Conservation (phyloP, 2,888 invertebrate genomes). For the Apamea anceps region DNA sequence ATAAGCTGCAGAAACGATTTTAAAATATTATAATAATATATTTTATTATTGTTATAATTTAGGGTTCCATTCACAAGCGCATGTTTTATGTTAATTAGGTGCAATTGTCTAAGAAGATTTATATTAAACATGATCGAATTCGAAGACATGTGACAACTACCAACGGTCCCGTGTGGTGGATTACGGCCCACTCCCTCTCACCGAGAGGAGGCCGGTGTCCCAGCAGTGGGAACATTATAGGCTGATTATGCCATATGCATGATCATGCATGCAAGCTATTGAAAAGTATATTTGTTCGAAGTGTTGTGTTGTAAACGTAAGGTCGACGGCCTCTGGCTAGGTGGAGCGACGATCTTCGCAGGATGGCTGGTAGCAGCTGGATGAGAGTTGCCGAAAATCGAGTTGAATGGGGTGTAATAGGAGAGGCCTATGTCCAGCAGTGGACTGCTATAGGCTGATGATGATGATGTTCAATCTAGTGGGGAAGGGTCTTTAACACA, state of each 20-base stretch:
- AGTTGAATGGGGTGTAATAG: too few relatives aligned
- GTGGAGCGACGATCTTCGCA: too few relatives aligned
- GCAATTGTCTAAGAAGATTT: background rate
- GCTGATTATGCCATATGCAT: background rate
- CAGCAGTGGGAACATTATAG: background rate
- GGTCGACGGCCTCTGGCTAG: too few relatives aligned
- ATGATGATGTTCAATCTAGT: background rate
- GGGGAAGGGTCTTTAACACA: background rate
- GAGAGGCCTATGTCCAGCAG: too few relatives aligned
- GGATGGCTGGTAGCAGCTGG: too few relatives aligned
- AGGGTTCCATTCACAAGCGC: conserved; percentile 26
- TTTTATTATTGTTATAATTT: conserved; percentile 41
- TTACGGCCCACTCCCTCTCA: background rate
- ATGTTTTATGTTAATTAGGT: background rate
- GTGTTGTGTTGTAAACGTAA: background rate
- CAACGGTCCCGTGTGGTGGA: background rate
- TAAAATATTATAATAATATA: conserved; percentile 30
- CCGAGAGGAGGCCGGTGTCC: background rate
- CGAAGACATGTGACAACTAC: background rate
- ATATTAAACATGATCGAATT: background rate
- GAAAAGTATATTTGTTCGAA: too few relatives aligned
- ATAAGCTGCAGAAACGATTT: conserved; percentile 45
- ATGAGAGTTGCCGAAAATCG: too few relatives aligned
- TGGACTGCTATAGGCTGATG: too few relatives aligned
- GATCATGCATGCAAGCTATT: too few relatives aligned